Evolutionary conservation across 2,113 vertebrate genomes (phyloP).

Genomic region (Thamnophis sirtalis): DNA sequence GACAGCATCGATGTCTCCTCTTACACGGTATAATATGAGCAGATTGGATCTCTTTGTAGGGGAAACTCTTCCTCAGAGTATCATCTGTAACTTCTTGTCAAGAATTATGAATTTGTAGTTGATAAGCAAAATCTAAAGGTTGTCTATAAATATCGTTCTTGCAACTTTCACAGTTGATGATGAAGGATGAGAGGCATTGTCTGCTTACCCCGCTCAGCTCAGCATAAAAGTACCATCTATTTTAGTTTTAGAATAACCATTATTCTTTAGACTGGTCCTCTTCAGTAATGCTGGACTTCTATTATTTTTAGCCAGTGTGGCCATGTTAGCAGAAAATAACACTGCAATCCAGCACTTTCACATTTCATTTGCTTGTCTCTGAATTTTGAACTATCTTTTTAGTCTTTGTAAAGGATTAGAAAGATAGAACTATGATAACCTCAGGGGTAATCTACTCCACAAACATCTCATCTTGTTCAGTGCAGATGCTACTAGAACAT

Average conservation of each 20-base stretch:
- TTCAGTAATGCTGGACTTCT: background rate
- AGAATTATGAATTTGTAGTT: background rate
- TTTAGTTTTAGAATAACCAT: background rate
- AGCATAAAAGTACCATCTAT: background rate
- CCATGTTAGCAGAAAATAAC: background rate
- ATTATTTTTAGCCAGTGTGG: background rate
- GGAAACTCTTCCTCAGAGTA: background rate
- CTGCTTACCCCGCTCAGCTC: background rate
- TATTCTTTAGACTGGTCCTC: background rate
- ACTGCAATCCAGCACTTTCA: background rate
- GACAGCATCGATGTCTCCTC: slow-evolving; percentile 95
- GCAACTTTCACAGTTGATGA: background rate
- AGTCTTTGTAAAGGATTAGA: background rate
- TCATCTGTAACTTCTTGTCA: background rate
- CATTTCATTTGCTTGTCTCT: background rate
- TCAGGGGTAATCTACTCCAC: background rate
- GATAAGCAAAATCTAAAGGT: background rate
- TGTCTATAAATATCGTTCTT: background rate
- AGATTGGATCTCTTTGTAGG: background rate
- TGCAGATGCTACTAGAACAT: background rate
- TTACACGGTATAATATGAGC: slow-evolving; percentile 72
- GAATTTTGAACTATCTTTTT: background rate
- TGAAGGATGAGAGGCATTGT: background rate
- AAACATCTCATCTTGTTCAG: background rate
- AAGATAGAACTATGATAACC: background rate